Evolutionary conservation across 2,797 vertebrate genomes (phyloP).

Genomic region (Phrynocephalus guinanensis): DNA sequence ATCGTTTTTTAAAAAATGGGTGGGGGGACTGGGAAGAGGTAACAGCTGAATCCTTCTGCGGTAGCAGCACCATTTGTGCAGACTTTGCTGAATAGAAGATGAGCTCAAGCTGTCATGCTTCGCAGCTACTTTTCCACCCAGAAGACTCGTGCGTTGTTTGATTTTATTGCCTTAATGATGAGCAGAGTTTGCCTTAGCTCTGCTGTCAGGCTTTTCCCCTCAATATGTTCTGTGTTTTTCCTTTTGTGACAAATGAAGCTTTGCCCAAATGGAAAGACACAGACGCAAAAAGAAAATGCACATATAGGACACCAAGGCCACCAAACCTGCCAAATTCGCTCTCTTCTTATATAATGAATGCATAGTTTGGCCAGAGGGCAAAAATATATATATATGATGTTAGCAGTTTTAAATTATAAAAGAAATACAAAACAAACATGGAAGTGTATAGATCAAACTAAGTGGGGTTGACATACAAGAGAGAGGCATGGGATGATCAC

Average conservation of each 20-base stretch:
- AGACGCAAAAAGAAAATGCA: conserved; percentile 21
- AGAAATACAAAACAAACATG: conserved; percentile 8
- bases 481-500: background rate
- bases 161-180: conserved; percentile 56
- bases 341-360: conserved; percentile 11
- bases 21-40: conserved; percentile 32
- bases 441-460: background rate
- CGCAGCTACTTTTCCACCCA: conserved; percentile 47
- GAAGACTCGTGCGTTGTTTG: conserved; percentile 45
- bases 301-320: conserved; percentile 2
- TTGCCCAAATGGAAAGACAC: background rate
- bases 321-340: background rate
- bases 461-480: background rate
- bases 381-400: background rate
- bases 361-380: background rate
- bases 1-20: background rate
- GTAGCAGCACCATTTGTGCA: conserved; percentile 60
- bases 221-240: background rate
- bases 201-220: background rate
- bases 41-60: conserved; percentile 55
- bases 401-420: conserved; percentile 6
- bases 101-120: conserved; percentile 57
- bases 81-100: conserved; percentile 58
- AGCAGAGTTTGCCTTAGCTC: conserved; percentile 33
- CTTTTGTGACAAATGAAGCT: background rate